These are phyloP conservation scores for Pseudorhiza aurosa DNA, from an alignment of 30 jellyfish, hydroid and myxozoan genomes.

Conservation along the genomic window DNA sequence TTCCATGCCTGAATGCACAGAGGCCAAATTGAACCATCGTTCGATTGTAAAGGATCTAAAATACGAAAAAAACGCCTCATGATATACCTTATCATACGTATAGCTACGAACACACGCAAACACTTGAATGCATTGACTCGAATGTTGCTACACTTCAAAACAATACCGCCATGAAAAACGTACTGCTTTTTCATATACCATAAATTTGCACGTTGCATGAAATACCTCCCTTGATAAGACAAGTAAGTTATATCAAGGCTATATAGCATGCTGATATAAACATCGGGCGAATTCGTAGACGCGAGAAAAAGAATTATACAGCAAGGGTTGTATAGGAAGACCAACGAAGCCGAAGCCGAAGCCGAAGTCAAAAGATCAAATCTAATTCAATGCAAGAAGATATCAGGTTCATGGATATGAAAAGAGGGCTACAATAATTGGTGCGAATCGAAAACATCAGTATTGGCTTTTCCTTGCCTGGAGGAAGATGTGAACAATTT, in stretches of 20 bases:
- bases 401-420: too few relatives aligned
- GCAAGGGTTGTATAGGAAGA: too few relatives aligned
- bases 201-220: slow-evolving; percentile 32
- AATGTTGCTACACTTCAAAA: not conserved
- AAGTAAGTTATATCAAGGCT: slow-evolving; percentile 41
- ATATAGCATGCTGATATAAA: slow-evolving; percentile 52
- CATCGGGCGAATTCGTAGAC: too few relatives aligned
- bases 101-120: not conserved
- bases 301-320: too few relatives aligned
- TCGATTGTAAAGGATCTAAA: slow-evolving; percentile 94
- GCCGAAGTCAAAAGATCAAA: too few relatives aligned
- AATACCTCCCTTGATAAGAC: slow-evolving; percentile 62
- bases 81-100: not conserved
- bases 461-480: too few relatives aligned
- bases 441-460: too few relatives aligned
- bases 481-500: too few relatives aligned
- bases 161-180: not conserved
- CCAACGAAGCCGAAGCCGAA: too few relatives aligned
- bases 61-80: not conserved
- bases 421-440: too few relatives aligned
- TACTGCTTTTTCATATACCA: not conserved
- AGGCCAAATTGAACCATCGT: slow-evolving; percentile 98
- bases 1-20: slow-evolving; percentile 99
- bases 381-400: too few relatives aligned
- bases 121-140: not conserved